Percentiles rank a stretch among this genome's conserved stretches.
Conservation (phyloP, 2,888 invertebrate genomes). For the Cantharis nigra region DNA sequence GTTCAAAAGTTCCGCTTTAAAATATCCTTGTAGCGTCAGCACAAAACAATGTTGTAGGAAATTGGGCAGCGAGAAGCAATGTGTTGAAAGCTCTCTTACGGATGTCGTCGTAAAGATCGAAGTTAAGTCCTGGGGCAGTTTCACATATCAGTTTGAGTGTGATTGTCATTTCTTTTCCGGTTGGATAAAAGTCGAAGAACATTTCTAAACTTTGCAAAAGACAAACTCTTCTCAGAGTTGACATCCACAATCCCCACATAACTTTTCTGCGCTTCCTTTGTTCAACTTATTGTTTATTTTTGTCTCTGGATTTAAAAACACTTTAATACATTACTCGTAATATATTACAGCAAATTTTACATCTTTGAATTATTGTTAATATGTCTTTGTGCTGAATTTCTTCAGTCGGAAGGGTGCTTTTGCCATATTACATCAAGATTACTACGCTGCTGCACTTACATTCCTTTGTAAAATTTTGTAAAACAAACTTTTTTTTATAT, state of each 20-base stretch:
- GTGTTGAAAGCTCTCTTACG: slow-evolving; percentile 24
- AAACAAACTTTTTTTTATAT: too few relatives aligned
- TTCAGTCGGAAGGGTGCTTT: too few relatives aligned
- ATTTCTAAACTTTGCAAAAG: slow-evolving; percentile 18
- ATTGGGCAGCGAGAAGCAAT: slow-evolving; percentile 28
- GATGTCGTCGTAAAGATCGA: slow-evolving; percentile 25
- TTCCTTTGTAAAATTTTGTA: too few relatives aligned
- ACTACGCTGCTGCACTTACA: not conserved
- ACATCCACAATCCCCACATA: slow-evolving; percentile 30
- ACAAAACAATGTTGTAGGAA: slow-evolving; percentile 29
- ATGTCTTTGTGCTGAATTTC: not conserved
- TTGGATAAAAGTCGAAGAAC: slow-evolving; percentile 18
- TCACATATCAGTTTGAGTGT: slow-evolving; percentile 29
- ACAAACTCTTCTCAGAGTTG: slow-evolving; percentile 25
- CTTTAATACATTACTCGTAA: not conserved
- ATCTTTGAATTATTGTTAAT: not conserved
- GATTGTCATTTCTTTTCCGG: slow-evolving; percentile 32
- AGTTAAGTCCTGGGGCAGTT: slow-evolving; percentile 27
- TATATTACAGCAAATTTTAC: not conserved
- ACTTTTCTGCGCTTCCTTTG: slow-evolving; percentile 25
- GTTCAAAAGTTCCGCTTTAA: slow-evolving; percentile 19
- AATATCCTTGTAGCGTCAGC: slow-evolving; percentile 19
- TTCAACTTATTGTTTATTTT: slow-evolving; percentile 16
- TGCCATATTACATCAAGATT: not conserved
- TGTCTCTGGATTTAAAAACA: slow-evolving; percentile 15